Conservation (phyloP, 2,113 vertebrate genomes). For the Rhegmatorhina hoffmannsi region DNA sequence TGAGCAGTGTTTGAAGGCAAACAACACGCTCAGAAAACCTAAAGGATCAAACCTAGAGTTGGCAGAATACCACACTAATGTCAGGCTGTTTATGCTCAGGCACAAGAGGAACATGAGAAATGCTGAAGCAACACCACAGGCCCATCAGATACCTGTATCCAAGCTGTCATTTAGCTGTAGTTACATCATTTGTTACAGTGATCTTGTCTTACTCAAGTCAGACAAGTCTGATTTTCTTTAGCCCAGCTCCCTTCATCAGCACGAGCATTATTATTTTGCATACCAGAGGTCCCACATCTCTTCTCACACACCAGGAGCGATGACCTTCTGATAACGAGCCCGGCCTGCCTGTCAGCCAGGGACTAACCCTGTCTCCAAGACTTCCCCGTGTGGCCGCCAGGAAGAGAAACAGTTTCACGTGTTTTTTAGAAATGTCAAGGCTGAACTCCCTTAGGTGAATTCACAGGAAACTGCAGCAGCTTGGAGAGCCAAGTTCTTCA, state of each 20-base stretch:
- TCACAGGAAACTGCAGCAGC: conserved; percentile 10
- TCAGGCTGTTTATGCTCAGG: background rate
- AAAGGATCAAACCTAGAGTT: background rate
- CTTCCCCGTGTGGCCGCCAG: background rate
- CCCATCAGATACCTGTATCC: background rate
- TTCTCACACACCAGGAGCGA: background rate
- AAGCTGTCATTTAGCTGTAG: background rate
- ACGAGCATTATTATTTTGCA: background rate
- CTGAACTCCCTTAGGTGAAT: conserved; percentile 9
- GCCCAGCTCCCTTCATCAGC: background rate
- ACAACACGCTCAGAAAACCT: accelerated
- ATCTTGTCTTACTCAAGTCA: background rate
- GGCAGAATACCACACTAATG: background rate
- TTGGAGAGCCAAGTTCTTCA: background rate
- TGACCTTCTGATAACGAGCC: background rate
- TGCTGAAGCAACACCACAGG: accelerated
- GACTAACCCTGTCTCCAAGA: background rate
- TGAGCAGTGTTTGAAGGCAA: background rate
- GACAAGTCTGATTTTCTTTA: background rate
- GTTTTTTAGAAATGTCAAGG: background rate
- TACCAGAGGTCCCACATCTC: background rate
- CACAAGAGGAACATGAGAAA: background rate
- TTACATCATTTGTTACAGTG: background rate
- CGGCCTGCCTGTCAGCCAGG: background rate
- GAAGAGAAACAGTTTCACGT: background rate